A percentile compares a stretch with the other conserved stretches of the same genome.
These are phyloP conservation scores for Aphelocoma californica DNA, from an alignment of 2,797 vertebrate species.

Conservation along the genomic window DNA sequence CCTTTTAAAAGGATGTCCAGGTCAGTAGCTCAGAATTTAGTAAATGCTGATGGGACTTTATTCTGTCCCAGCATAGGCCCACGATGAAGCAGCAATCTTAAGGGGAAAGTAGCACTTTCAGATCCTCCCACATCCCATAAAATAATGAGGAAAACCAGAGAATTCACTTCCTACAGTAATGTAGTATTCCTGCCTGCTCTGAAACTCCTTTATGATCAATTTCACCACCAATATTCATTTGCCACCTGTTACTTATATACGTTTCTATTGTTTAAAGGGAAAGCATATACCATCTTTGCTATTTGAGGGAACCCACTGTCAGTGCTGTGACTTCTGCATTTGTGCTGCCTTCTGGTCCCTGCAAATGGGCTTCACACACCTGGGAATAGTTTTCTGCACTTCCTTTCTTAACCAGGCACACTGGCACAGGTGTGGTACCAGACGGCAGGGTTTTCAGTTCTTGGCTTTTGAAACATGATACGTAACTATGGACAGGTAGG, in stretches of 20 bases:
- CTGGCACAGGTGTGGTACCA: background rate
- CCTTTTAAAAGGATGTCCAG: background rate
- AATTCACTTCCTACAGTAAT: background rate
- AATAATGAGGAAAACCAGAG: rapidly evolving
- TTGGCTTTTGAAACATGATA: background rate
- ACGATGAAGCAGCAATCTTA: background rate
- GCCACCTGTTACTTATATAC: background rate
- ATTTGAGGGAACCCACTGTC: background rate
- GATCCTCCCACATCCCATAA: background rate
- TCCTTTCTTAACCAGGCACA: background rate
- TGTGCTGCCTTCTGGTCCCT: background rate
- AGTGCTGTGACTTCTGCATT: background rate
- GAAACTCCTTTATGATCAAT: background rate
- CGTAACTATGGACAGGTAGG: background rate
- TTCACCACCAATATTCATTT: background rate
- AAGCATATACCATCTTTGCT: background rate
- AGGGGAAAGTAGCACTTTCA: background rate
- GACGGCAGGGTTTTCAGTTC: background rate
- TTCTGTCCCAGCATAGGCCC: too few relatives aligned
- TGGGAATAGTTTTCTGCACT: background rate
- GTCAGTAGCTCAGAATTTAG: background rate
- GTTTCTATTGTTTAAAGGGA: background rate
- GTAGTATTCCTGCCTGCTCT: background rate
- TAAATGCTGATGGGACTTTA: background rate
- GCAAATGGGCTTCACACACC: rapidly evolving